Base-by-base conservation (phyloP, 2,113 vertebrate genomes). In the Romanogobio albipinnatus region DNA sequence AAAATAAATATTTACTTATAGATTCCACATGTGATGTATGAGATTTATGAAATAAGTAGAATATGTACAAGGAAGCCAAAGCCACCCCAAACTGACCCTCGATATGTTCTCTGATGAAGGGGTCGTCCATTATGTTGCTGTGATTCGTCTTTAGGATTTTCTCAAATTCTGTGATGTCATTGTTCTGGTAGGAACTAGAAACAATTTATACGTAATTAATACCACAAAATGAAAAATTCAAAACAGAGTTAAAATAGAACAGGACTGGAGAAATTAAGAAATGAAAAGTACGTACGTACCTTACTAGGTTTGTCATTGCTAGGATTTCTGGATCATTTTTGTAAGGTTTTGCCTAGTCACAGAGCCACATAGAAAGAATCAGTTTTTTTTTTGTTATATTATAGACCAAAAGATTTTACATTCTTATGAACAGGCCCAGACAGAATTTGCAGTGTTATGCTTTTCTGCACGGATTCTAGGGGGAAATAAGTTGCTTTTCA, bases 221-320 rank as follows among this genome's bases (percentile, higher is more conserved):
- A 51, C 5, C 13, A 71, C 10, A 14, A 76, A 13, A 10, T 73
- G 3, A 13, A 47, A 7, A 39, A 39, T 3, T 45, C 24, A 5
- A 29, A 68, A 17, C 3, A 0, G 4, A 71, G 39, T 74, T 49
- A 19, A 56, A 22, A 68, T 9, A 76, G 7, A 58, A 43, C 29
- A 66, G 56, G 49, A 68, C n/a, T 10, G 22, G 49, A 61, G 39
- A 9, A 58, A 61, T 10, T 39, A 39, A 36, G 45, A 73, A 39
- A 29, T 58, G 6, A 64, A 59, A 29, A 14, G 4, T 43, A 0
- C 1, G 83, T 36, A 24, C 92, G 93, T 96, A 99, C 98, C 98
- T 99, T 97, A 99, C 97, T 97, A 99, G 96, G 95, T 99, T 99
- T 3, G 98, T 99, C 98, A 99, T 99, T 89, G 98, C 98, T 94